A percentile compares a stretch with the other conserved stretches of the same genome.
Evolutionary conservation across 2,113 vertebrate species (phyloP).

Genomic region (Zosterops hypoxanthus): DNA sequence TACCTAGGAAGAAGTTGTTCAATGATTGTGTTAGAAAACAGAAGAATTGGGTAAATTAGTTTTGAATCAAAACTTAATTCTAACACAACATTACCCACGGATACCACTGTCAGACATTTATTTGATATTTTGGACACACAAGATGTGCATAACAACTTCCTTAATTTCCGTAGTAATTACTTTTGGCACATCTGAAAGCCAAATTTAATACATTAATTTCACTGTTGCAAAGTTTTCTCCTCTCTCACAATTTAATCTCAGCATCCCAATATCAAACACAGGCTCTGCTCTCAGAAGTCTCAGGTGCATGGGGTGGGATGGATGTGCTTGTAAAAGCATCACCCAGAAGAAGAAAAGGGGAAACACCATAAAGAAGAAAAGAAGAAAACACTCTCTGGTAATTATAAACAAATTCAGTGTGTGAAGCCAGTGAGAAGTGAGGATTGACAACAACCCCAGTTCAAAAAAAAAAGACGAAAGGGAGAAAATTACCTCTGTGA

Average conservation of each 20-base stretch:
- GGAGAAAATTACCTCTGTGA: conserved; percentile 83
- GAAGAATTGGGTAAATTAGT: not conserved
- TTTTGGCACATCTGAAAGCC: not conserved
- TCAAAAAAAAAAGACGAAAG: not conserved
- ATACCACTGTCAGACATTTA: not conserved
- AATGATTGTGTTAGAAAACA: not conserved
- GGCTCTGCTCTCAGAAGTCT: not conserved
- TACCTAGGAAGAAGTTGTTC: conserved; percentile 73
- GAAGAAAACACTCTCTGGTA: not conserved
- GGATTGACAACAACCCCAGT: not conserved
- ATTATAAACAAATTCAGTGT: not conserved
- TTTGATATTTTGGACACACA: not conserved
- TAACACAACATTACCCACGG: not conserved
- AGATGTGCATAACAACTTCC: not conserved
- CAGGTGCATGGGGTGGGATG: not conserved
- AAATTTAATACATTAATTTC: not conserved
- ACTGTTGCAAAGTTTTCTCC: not conserved
- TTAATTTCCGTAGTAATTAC: not conserved
- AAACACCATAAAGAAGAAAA: not conserved
- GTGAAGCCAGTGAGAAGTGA: not conserved
- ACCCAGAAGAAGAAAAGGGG: not conserved
- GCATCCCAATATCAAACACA: not conserved
- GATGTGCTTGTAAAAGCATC: not conserved
- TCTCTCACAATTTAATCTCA: not conserved
- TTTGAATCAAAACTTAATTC: not conserved